Base-by-base conservation (phyloP, 2,888 invertebrate species). In the Mimas tiliae region DNA sequence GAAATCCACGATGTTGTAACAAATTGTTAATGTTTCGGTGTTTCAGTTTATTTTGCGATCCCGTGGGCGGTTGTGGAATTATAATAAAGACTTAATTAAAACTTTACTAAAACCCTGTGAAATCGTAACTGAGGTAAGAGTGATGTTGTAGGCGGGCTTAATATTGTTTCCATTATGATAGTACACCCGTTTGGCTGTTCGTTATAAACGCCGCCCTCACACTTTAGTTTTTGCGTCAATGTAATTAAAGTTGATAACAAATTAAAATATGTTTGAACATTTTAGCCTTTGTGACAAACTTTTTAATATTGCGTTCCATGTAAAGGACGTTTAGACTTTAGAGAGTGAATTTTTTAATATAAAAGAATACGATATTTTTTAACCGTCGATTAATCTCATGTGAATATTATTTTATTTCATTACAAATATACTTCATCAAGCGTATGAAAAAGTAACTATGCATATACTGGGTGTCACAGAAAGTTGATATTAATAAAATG, bases 61-160 rank as follows among this genome's bases (percentile, higher is more conserved):
- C 74, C 69, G 50, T 67, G 71, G 72, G 71, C 66, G 74, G 72
- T 69, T 69, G 70, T 71, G 71, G 79, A 82, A 83, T 86, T 84
- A 85, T 84, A 81, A 80, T 77, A 70, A 74, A 76, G 70, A 73
- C 72, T 77, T 83, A 81, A 83, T 85, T 83, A 86, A 82, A 84
- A 82, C 74, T 80, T 79, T 70, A 70, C 74, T 73, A 67, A 55
- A 72, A 71, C 53, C 42, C 58, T 66, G 58, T 69, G 65, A 66
- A 69, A 58, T 58, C 19, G 53, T 65, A 50, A 65, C 33, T 67
- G 34, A 65, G 50, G 65, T 47, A 48, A 42, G 55, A 34, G 58
- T 19, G 19, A 62, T 42, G 62, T 47, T 47, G 65, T 45, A 34
- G 52, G 33, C 21, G 19, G 34, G 50, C n/a, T 63, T 34, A 63